Conservation (phyloP, 2,888 invertebrate species). For the Graphium colonna region DNA sequence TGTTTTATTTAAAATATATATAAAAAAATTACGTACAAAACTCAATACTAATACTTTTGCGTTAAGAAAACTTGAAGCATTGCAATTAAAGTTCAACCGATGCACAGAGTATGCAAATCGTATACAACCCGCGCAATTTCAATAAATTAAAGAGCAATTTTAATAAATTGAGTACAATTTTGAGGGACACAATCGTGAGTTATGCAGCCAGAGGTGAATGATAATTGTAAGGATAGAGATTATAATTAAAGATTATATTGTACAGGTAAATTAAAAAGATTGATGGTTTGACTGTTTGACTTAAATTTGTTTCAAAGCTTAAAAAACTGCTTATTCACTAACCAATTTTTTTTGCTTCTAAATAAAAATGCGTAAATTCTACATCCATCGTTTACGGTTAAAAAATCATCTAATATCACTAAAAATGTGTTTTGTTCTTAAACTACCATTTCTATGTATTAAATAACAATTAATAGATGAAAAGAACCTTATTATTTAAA, state of each 20-base stretch:
- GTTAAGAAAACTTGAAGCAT: neutral
- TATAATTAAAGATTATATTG: slow-evolving; percentile 16
- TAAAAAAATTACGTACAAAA: neutral
- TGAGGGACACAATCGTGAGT: slow-evolving; percentile 8
- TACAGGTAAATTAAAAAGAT: slow-evolving; percentile 2
- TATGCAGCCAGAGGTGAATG: slow-evolving; percentile 11
- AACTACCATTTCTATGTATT: no score
- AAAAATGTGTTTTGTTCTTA: no score
- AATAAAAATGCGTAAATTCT: no score
- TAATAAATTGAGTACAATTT: slow-evolving; percentile 14
- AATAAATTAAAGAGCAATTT: slow-evolving; percentile 21
- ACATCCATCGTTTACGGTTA: no score
- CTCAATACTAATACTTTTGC: neutral
- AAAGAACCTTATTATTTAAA: no score
- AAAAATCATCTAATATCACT: no score
- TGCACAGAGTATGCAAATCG: neutral
- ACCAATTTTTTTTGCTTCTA: no score
- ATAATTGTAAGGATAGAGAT: slow-evolving; percentile 12
- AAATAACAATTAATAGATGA: no score
- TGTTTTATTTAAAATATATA: no score
- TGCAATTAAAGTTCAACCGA: neutral
- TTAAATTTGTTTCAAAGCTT: no score
- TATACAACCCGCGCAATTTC: slow-evolving; percentile 10
- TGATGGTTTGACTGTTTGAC: slow-evolving; percentile 4
- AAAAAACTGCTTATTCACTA: neutral